Evolutionary conservation across 2,888 invertebrate genomes (phyloP).

Genomic region (Cephus pygmeus): DNA sequence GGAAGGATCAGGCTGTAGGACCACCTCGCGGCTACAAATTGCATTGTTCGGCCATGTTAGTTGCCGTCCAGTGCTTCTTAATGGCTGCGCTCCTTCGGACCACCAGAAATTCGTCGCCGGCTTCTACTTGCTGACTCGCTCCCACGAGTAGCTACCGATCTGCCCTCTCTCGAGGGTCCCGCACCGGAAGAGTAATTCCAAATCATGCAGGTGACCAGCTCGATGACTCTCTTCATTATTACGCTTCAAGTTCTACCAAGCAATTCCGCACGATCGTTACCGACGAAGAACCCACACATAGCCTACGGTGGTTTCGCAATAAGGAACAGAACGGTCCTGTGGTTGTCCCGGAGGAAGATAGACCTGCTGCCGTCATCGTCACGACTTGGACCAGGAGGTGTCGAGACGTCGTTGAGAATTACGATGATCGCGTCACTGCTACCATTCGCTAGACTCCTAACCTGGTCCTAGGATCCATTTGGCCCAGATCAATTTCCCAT

Average conservation of each 20-base stretch:
- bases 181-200: neutral
- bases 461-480: neutral
- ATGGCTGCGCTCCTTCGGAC: conserved; percentile 31
- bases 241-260: neutral
- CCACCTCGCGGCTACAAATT: conserved; percentile 54
- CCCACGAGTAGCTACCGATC: neutral
- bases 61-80: conserved; percentile 40
- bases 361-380: conserved; percentile 33
- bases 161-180: neutral
- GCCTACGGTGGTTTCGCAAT: conserved; percentile 38
- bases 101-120: neutral
- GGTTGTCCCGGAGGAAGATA: conserved; percentile 32
- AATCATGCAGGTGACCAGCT: neutral
- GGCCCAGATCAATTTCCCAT: neutral
- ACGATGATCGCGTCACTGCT: conserved; percentile 62
- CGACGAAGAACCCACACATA: neutral
- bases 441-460: conserved; percentile 45
- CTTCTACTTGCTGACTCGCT: neutral
- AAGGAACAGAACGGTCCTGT: conserved; percentile 60
- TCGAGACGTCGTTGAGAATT: conserved; percentile 55
- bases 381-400: conserved; percentile 21
- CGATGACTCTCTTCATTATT: neutral
- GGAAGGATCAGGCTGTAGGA: conserved; percentile 30
- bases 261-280: neutral
- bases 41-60: conserved; percentile 53